These are phyloP conservation scores for Pelvicachromis taeniatus DNA, from an alignment of 2,113 vertebrate genomes.

Conservation along the genomic window DNA sequence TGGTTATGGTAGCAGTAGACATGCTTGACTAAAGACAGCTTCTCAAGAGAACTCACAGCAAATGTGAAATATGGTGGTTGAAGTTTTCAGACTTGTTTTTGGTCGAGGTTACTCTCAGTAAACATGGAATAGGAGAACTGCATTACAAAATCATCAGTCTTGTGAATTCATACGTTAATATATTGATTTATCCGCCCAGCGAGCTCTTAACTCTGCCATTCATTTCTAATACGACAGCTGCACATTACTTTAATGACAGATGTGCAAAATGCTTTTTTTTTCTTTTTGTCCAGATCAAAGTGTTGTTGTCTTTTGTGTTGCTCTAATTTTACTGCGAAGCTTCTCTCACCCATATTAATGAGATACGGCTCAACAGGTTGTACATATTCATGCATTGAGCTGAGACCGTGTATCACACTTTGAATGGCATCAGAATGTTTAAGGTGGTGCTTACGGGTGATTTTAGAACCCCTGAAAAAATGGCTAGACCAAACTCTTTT, in stretches of 20 bases:
- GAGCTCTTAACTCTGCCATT: not conserved
- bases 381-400: not conserved
- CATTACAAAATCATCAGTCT: not conserved
- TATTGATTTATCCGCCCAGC: not conserved
- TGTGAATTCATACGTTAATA: not conserved
- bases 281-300: not conserved
- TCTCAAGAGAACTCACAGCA: not conserved
- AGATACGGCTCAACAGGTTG: not conserved
- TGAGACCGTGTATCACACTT: not conserved
- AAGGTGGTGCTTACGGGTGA: not conserved
- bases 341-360: not conserved
- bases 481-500: fast-evolving
- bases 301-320: not conserved
- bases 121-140: not conserved
- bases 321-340: not conserved
- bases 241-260: not conserved
- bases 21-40: not conserved
- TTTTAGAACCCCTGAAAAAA: not conserved
- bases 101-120: not conserved
- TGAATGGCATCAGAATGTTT: not conserved
- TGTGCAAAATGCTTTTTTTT: not conserved
- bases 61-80: not conserved
- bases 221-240: not conserved
- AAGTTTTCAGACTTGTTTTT: not conserved
- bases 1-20: not conserved